These are phyloP conservation scores for Fragum fragum DNA, from an alignment of 2,888 invertebrate genomes.

Conservation along the genomic window DNA sequence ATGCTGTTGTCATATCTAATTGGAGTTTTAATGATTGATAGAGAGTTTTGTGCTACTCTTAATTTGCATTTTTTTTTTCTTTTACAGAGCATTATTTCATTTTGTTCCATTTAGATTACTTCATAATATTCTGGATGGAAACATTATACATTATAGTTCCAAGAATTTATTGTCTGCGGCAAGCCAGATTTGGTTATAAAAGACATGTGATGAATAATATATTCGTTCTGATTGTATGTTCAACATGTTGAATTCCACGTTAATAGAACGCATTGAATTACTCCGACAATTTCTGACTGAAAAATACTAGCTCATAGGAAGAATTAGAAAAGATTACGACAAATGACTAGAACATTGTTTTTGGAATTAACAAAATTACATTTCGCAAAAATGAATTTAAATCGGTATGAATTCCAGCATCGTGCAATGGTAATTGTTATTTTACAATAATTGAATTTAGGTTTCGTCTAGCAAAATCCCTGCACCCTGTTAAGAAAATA, in stretches of 20 bases:
- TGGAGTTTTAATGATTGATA: slow-evolving; percentile 12
- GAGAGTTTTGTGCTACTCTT: background rate
- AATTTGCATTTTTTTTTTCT: slow-evolving; percentile 7
- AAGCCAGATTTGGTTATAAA: background rate
- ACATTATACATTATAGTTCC: background rate
- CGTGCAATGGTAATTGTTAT: no score
- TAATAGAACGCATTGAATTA: no score
- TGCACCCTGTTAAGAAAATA: no score
- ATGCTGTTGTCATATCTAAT: slow-evolving; percentile 16
- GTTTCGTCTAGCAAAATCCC: no score
- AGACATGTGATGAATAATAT: background rate
- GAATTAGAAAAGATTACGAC: no score
- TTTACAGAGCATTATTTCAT: background rate
- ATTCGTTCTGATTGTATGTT: background rate
- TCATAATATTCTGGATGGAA: background rate
- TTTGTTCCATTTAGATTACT: background rate
- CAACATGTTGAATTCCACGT: background rate
- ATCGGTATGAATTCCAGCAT: no score
- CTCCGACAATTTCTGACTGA: no score
- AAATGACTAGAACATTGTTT: no score
- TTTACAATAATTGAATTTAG: no score
- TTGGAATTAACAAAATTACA: no score
- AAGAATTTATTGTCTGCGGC: background rate
- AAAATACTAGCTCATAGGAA: no score
- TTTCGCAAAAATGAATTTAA: no score